Evolutionary conservation across 1,140 invertebrate species (phyloP).

Genomic region (Eueides isabella): DNA sequence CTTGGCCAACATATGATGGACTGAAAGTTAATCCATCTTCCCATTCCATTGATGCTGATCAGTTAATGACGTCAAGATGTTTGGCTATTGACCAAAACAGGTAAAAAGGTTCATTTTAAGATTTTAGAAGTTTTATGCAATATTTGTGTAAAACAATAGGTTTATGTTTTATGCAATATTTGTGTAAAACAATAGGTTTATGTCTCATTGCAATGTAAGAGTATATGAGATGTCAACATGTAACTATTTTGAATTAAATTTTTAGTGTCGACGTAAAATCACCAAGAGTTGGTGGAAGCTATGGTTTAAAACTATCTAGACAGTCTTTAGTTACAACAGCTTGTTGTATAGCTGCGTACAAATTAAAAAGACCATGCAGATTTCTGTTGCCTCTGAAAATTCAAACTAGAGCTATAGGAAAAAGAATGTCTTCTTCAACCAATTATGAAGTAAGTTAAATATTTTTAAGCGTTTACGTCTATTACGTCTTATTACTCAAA

Average conservation of each 20-base stretch:
- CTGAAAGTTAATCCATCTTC: constrained; percentile 48
- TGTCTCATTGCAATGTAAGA: too few relatives aligned
- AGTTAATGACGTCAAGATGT: constrained; percentile 80
- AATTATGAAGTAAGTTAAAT: constrained; percentile 83
- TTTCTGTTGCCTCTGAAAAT: constrained; percentile 82
- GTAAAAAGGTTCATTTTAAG: constrained; percentile 32
- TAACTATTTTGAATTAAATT: background rate
- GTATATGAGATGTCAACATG: too few relatives aligned
- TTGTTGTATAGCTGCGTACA: constrained; percentile 40
- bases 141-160: too few relatives aligned
- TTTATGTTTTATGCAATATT: too few relatives aligned
- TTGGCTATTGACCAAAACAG: constrained; percentile 73
- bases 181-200: too few relatives aligned
- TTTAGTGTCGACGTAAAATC: constrained; percentile 83
- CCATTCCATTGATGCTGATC: constrained; percentile 82
- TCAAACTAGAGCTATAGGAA: constrained; percentile 86
- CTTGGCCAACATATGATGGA: constrained; percentile 85
- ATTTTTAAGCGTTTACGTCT: background rate
- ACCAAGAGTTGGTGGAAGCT: constrained; percentile 24
- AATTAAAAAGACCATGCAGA: constrained; percentile 54
- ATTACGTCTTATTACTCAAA: too few relatives aligned
- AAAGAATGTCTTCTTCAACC: constrained; percentile 81
- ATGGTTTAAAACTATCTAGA: constrained; percentile 25
- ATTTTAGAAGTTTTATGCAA: too few relatives aligned
- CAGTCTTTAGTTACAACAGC: constrained; percentile 18